These are phyloP conservation scores for Empidonax alnorum DNA, from an alignment of 2,113 vertebrate species.

Conservation along the genomic window DNA sequence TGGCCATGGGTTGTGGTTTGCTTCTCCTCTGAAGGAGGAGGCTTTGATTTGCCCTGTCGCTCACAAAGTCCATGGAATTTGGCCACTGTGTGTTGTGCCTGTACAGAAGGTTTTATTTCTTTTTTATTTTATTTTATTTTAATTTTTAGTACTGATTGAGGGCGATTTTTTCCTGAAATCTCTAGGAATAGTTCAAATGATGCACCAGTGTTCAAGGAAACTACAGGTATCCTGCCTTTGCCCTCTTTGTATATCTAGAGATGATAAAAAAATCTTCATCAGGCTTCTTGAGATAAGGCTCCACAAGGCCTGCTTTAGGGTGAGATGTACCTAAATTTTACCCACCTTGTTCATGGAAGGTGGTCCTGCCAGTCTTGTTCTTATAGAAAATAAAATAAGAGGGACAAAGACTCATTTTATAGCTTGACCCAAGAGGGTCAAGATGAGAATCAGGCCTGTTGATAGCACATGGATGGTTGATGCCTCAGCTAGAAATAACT, in stretches of 20 bases:
- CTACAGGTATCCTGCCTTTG: neutral
- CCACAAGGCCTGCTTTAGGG: neutral
- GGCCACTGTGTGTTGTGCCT: rapidly evolving
- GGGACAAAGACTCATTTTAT: neutral
- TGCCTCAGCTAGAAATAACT: neutral
- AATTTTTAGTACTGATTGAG: neutral
- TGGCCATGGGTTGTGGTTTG: constrained; percentile 18
- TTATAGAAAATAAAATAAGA: neutral
- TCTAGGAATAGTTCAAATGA: neutral
- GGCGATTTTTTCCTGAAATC: neutral
- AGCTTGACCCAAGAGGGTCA: neutral
- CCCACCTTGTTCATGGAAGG: neutral
- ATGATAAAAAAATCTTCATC: neutral
- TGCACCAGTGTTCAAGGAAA: neutral
- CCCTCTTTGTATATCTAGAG: neutral
- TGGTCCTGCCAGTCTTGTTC: neutral
- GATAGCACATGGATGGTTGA: neutral
- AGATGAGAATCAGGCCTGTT: neutral
- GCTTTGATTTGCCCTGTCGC: neutral
- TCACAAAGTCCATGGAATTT: neutral
- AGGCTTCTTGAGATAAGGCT: neutral
- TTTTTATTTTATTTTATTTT: neutral
- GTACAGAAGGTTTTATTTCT: neutral
- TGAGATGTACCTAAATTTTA: neutral
- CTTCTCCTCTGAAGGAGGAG: constrained; percentile 19